Base-by-base conservation (phyloP, 1,140 invertebrate species). In the Chironomus striatipennis region DNA sequence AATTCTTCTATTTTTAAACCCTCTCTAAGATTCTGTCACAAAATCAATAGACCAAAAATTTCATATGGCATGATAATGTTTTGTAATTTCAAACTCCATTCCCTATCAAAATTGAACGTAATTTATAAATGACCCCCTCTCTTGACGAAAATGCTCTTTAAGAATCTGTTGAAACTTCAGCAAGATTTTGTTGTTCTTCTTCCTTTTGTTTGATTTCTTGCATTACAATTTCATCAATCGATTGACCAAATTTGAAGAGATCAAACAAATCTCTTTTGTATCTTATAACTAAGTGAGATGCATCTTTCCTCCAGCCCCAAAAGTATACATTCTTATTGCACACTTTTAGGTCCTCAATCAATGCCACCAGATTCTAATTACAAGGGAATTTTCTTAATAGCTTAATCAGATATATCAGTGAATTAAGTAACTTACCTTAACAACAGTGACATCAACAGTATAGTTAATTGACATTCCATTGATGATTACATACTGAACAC, bases 361-460 rank as follows among this genome's bases (percentile, higher is more conserved):
- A 21, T 7, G 80, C 79, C 24, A 79, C 67, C 15, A 82, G 75
- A 67, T 79, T 82, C 81, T 82, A 34, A 34, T 34, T 34, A 2
- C 24, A 34, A 34, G 24, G 70, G 24, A n/a, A 12, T 5, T 21
- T 72, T 21, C 1, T 15, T 17, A 73, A 73, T 73, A 10, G 17
- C 12, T 21, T 73, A 42, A 42, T 1, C n/a, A 42, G 4, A 42
- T 42, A 8, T 43, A 7, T 42, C 15, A 7, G 3, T 7, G 15
- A 20, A 34, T 34, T 5, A 12, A 57, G 12, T 75, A 7, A 43
- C 57, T 82, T 79, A 86, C 86, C 80, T 88, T 87, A 1, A 87
- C 87, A 9, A 88, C 87, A 5, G 88, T 90, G 0, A 86, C 83
- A 79, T 90, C 89, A 76, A 90, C 87, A 42, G 83, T 57, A 15